phyloP scores from a whole-genome alignment of 2,888 invertebrate species.

The Villa cingulata region DNA sequence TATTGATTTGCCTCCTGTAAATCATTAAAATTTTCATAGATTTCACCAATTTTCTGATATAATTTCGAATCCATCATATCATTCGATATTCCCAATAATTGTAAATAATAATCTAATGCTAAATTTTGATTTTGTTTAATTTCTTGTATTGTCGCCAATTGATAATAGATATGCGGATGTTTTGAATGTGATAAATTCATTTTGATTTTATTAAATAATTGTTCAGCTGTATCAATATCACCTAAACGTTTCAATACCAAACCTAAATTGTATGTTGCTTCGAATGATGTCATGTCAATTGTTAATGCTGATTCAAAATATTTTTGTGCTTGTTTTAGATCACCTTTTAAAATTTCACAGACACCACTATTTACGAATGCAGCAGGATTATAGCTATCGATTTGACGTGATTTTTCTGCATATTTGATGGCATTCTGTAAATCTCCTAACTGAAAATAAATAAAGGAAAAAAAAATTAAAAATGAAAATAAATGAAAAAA shows the following conservation, averaged over 20 bases:
- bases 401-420: constrained; percentile 56
- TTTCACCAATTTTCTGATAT: constrained; percentile 74
- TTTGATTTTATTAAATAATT: constrained; percentile 66
- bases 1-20: constrained; percentile 60
- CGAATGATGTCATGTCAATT: constrained; percentile 67
- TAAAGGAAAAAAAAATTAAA: constrained; percentile 15
- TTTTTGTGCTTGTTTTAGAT: constrained; percentile 55
- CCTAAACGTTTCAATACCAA: constrained; percentile 23
- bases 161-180: constrained; percentile 49
- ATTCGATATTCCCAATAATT: constrained; percentile 60
- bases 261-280: constrained; percentile 73
- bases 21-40: constrained; percentile 84
- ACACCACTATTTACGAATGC: constrained; percentile 79
- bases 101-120: constrained; percentile 53
- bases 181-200: constrained; percentile 55
- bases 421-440: constrained; percentile 62
- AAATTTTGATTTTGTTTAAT: constrained; percentile 46
- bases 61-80: constrained; percentile 78
- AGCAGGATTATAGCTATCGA: constrained; percentile 64
- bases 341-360: constrained; percentile 54
- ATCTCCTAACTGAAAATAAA: constrained; percentile 64
- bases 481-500: not conserved
- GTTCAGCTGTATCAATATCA: constrained; percentile 59
- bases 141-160: constrained; percentile 67
- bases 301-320: constrained; percentile 62